A percentile compares a stretch with the other conserved stretches of the same genome.
Conservation (phyloP, 2,113 vertebrate genomes). For the Plotosus lineatus region DNA sequence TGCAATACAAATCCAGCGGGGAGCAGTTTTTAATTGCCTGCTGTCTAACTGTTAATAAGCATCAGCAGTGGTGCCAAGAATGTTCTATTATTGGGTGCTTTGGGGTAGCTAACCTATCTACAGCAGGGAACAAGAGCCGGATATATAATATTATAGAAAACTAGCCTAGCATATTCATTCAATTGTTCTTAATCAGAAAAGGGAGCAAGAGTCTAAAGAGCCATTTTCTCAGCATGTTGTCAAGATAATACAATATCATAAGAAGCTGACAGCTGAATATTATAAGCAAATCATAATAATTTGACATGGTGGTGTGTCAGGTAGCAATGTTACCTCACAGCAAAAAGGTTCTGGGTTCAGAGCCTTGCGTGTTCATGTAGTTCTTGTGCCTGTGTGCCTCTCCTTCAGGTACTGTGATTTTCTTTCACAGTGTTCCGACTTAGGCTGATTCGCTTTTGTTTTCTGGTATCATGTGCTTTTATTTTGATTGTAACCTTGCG, state of each 20-base stretch:
- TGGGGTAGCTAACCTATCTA: neutral
- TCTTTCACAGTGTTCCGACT: too few species aligned
- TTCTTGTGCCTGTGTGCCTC: too few species aligned
- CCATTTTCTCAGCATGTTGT: neutral
- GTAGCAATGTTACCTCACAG: too few species aligned
- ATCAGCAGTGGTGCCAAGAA: neutral
- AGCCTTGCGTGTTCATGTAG: too few species aligned
- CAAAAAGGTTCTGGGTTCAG: too few species aligned
- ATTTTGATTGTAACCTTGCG: too few species aligned
- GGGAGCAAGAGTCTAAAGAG: neutral
- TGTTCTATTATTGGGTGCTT: constrained; percentile 6
- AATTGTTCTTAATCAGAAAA: neutral
- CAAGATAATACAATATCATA: neutral
- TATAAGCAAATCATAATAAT: neutral
- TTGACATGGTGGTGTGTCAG: too few species aligned
- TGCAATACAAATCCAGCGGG: constrained; percentile 22
- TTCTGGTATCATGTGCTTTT: too few species aligned
- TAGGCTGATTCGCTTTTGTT: too few species aligned
- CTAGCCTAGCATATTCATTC: neutral
- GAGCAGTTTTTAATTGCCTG: constrained; percentile 58
- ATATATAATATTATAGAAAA: neutral
- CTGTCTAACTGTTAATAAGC: constrained; percentile 59
- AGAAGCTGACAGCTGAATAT: neutral
- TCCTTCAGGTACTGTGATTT: too few species aligned
- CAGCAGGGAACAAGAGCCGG: neutral